Evolutionary conservation across 2,797 vertebrate species (phyloP), one percentile per base, ranked within the genome.

Genomic region (Myotis pilosus): DNA sequence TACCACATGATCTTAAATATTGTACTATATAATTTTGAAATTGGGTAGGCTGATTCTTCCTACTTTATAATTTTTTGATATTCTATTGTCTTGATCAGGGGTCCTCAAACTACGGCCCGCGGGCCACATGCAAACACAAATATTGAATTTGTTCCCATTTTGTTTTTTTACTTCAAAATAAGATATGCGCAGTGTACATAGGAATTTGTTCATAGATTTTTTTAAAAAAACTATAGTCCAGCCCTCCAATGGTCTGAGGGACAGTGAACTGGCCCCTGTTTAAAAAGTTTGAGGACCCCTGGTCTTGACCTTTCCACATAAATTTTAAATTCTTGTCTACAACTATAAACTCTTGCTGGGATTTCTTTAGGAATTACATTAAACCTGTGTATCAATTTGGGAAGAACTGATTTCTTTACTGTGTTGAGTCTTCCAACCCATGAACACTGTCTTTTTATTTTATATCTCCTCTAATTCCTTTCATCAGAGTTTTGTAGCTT

Each of bases 331-430:
- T 57, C 1, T 82, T 92, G 22, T 83, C 33, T 62, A 86, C 8
- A 84, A 69, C 17, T 80, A 80, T 60, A 83, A 89, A 89, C 49
- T 80, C 66, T 84, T 93, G 9, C 60, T 84, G 72, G 38, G 22
- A 93, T 80, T 89, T 94, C 57, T n/a, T 89, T 57, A 89, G 87
- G n/a, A 89, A 86, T 93, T 53, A 62, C 5, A 76, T 13, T 62
- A 88, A 85, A 19, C 9, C 4, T 64, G 11, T 86, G 23, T 51
- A 78, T 82, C 9, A 62, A 28, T 23, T 38, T 78, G 22, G 55
- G 44, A 53, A 88, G 36, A 93, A 89, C 0, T 82, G 33, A 75
- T 2, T 10, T 83, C 36, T 79, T 76, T 57, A 68, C 12, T 89
- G 12, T 72, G 41, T 75, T 89, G 68, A 74, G 51, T 66, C 8